Evolutionary conservation across 2,113 vertebrate genomes (phyloP), one percentile per base, ranked within the genome.

Genomic region (Symphodus melops): DNA sequence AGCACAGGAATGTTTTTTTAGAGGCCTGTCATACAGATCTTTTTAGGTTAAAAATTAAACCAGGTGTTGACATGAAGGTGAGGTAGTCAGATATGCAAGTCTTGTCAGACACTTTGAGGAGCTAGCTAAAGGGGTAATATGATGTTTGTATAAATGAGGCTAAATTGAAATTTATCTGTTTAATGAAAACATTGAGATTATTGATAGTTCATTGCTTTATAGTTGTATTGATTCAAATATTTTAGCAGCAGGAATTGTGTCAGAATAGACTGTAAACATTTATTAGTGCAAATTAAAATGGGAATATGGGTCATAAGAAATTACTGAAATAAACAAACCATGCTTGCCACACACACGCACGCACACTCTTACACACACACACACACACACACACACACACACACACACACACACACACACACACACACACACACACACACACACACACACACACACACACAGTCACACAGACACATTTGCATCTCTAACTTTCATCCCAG

Each of bases 1-100:
- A 8, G 8, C 13, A 49, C 5, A 52, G 21, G 44, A 46, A 74
- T 49, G 17, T 57, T 0, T 9, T 5, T 13, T 25, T 5, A 8
- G 0, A 42, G 2, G 39, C 23, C 8, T 1, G 28, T n/a, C 6
- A 59, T 6, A 9, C 23, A 14, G 2, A 49, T 39, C 61, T 1
- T 13, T 44, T 10, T 23, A 44, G 8, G 7, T 68, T 72, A 61
- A 48, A 54, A 21, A 73, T 73, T 52, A 68, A 67, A 8, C 48
- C 21, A 33, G 10, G 17, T n/a, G 17, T 48, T 17, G 53, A n/a
- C 11, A 25, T 36, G 19, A 56, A 13, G 7, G 0, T 19, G 5
- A 68, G 41, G 63, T 33, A 62, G 57, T 14, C 14, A n/a, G 1
- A 23, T 17, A 4, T 25, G 2, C 2, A 25, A 25, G 25, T 44